Percentiles rank a stretch among this genome's conserved stretches.
These are phyloP conservation scores for Xyrauchen texanus DNA, from an alignment of 2,113 vertebrate species.

Conservation along the genomic window DNA sequence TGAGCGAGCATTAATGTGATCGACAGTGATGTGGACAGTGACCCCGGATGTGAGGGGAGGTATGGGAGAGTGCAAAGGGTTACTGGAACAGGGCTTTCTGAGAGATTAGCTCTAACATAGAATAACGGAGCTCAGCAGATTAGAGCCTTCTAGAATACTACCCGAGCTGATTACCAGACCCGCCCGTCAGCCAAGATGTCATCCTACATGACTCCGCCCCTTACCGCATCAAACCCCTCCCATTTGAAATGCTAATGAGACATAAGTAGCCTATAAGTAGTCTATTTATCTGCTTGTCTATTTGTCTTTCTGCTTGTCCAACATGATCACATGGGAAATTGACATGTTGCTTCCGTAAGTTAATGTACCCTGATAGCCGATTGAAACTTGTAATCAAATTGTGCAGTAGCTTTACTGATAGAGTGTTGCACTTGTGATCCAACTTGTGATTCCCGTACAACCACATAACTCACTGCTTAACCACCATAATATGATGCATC, in stretches of 20 bases:
- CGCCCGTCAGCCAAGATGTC: neutral
- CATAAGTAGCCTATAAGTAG: too few relatives aligned
- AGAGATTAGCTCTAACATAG: conserved; percentile 27
- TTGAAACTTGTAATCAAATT: too few relatives aligned
- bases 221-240: neutral
- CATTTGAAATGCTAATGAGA: conserved; percentile 1
- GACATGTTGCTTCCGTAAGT: too few relatives aligned
- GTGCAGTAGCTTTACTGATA: too few relatives aligned
- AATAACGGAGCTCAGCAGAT: conserved; percentile 34
- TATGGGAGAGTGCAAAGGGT: conserved; percentile 12
- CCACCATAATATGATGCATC: too few relatives aligned
- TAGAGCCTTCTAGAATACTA: conserved; percentile 15
- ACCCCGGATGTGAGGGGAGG: neutral
- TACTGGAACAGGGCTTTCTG: neutral
- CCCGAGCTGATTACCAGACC: conserved; percentile 27
- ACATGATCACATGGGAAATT: too few relatives aligned
- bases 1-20: conserved; percentile 1
- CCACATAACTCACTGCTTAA: too few relatives aligned
- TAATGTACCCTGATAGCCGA: too few relatives aligned
- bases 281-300: too few relatives aligned
- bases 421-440: too few relatives aligned
- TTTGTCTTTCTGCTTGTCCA: too few relatives aligned
- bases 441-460: too few relatives aligned
- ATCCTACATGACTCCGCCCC: conserved; percentile 2
- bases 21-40: conserved; percentile 10